These are phyloP conservation scores for Malurus alboscapulatus DNA, from an alignment of 2,113 vertebrate species.

Conservation along the genomic window DNA sequence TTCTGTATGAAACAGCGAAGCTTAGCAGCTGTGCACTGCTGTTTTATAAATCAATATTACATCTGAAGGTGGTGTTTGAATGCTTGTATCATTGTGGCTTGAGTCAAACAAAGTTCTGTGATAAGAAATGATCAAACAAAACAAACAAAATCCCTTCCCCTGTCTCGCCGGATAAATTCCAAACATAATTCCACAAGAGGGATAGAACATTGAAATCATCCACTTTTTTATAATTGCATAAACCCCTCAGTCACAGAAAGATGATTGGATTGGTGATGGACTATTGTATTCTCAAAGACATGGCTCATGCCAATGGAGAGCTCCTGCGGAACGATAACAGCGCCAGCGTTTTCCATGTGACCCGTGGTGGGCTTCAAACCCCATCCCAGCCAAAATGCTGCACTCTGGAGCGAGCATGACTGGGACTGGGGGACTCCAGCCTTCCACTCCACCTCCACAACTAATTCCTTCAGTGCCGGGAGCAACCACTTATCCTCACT, in stretches of 20 bases:
- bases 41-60: conserved; percentile 75
- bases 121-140: conserved; percentile 75
- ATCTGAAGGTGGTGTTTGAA: conserved; percentile 72
- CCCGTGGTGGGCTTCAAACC: conserved; percentile 8
- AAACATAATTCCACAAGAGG: conserved; percentile 70
- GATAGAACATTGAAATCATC: conserved; percentile 66
- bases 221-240: conserved; percentile 67
- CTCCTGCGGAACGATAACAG: conserved; percentile 12
- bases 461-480: conserved; percentile 55
- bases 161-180: conserved; percentile 59
- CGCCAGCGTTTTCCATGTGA: not conserved
- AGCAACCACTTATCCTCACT: conserved; percentile 45
- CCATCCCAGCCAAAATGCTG: conserved; percentile 29
- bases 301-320: conserved; percentile 40
- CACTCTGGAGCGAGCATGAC: not conserved
- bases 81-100: conserved; percentile 67
- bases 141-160: conserved; percentile 67
- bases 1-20: conserved; percentile 66
- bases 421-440: conserved; percentile 8
- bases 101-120: conserved; percentile 73
- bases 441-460: not conserved
- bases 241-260: conserved; percentile 65
- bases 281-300: conserved; percentile 64
- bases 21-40: conserved; percentile 64
- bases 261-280: conserved; percentile 64